Base-by-base conservation (phyloP, 2,888 invertebrate genomes). In the Calameuta idolon region DNA sequence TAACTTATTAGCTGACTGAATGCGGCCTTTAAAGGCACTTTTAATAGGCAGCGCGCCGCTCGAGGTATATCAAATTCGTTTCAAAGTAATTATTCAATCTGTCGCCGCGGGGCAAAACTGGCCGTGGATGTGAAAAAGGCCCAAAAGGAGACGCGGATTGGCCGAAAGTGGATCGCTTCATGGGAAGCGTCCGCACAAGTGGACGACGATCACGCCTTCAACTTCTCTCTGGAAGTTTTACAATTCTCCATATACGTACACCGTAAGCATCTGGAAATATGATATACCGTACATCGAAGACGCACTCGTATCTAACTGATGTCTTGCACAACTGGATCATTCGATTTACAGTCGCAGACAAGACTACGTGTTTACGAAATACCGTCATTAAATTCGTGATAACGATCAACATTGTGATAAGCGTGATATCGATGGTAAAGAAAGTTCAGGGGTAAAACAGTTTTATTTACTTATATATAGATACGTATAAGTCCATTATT, bases 1-100 rank as follows among this genome's bases (percentile, higher is more conserved):
- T 71, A 71, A 71, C 71, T 71, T 71, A 71, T 71, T 71, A 71
- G 31, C 71, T 34, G 71, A n/a, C 71, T 71, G 71, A 71, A 71
- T 71, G 71, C 31, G 71, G 71, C 33, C 71, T 71, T 71, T 71
- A 71, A 71, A 71, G 71, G 71, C 71, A 23, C 31, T 34, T 71
- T 71, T 71, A 71, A 71, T 71, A 71, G 71, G 71, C 71, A 71
- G 9, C 71, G 71, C 71, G 71, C 31, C 31, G 31, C 71, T 71
- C 71, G 71, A 33, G 30, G 71, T 71, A 71, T 71, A 71, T 71
- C 71, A 71, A 71, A 71, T 71, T 31, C 71, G 71, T 71, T 71
- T 71, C 31, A 71, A 71, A 71, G 71, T 71, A 71, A 71, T 71
- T 71, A 71, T 71, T 71, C 71, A 71, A 71, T 71, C 71, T 71